Conservation (phyloP, 2,888 invertebrate species). For the Oxytorus armatus region DNA sequence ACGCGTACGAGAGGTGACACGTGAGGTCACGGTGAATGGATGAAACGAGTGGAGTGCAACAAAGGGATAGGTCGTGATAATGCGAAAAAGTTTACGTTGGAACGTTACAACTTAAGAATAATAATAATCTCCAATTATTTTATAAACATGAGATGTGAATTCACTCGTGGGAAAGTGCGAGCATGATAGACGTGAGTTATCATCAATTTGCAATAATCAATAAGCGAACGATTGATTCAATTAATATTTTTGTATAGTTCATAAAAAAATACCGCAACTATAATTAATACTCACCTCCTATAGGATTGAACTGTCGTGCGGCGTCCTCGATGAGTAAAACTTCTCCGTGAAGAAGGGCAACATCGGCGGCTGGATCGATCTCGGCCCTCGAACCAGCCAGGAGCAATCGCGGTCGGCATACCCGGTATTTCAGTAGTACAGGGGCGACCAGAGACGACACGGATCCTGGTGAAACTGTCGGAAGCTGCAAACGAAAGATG, state of each 20-base stretch:
- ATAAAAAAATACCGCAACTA: too few relatives aligned
- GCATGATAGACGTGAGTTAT: too few relatives aligned
- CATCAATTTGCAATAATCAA: too few relatives aligned
- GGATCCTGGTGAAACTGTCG: slow-evolving; percentile 79
- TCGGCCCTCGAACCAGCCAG: slow-evolving; percentile 88
- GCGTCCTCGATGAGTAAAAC: slow-evolving; percentile 88
- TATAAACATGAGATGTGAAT: too few relatives aligned
- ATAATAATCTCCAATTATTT: too few relatives aligned
- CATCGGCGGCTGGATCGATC: slow-evolving; percentile 87
- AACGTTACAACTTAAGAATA: too few relatives aligned
- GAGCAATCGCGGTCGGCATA: slow-evolving; percentile 85
- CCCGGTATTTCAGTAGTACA: slow-evolving; percentile 81
- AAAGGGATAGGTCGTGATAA: too few relatives aligned
- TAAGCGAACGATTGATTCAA: not conserved
- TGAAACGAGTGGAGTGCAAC: too few relatives aligned
- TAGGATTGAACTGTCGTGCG: slow-evolving; percentile 86
- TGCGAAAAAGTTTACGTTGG: too few relatives aligned
- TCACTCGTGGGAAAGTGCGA: too few relatives aligned
- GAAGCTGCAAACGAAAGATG: slow-evolving; percentile 75
- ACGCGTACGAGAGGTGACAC: too few relatives aligned
- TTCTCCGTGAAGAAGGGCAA: slow-evolving; percentile 87
- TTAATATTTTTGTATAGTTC: not conserved
- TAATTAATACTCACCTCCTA: slow-evolving; percentile 82
- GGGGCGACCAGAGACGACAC: slow-evolving; percentile 82
- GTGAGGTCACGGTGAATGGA: too few relatives aligned